These are phyloP conservation scores for Dipodomys stephensi DNA, from an alignment of 2,113 vertebrate genomes.

Conservation along the genomic window DNA sequence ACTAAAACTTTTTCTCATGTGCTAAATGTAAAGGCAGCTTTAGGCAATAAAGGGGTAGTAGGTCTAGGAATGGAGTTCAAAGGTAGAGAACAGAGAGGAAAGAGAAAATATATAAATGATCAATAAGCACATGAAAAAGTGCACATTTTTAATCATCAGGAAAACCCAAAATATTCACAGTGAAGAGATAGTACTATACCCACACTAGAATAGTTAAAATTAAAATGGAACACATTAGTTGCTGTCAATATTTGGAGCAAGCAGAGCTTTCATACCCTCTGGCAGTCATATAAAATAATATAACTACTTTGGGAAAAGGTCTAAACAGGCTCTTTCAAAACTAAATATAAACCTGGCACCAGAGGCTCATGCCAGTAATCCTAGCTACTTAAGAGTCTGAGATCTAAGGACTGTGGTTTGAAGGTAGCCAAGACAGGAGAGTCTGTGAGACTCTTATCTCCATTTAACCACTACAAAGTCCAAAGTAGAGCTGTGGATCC, in stretches of 20 bases:
- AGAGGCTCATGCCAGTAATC: neutral
- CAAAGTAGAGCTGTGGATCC: too few species aligned
- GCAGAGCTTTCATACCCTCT: neutral
- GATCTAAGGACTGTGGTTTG: too few species aligned
- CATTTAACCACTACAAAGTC: too few species aligned
- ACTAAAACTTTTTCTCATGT: neutral
- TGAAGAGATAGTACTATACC: neutral
- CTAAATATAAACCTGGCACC: neutral
- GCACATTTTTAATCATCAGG: neutral
- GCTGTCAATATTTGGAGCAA: conserved; percentile 18
- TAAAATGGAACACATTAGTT: conserved; percentile 31
- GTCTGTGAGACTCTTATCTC: too few species aligned
- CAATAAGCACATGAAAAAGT: conserved; percentile 30
- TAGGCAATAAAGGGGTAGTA: neutral
- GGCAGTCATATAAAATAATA: neutral
- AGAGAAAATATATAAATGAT: neutral
- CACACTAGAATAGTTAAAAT: conserved; percentile 7
- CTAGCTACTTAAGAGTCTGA: too few species aligned
- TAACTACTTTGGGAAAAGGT: neutral
- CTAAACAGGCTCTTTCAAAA: neutral
- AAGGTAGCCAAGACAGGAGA: too few species aligned
- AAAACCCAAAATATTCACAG: conserved; percentile 47
- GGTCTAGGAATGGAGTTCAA: neutral
- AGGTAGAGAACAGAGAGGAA: neutral
- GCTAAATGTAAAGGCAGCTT: neutral